Percentiles rank a stretch among this genome's conserved stretches.
Evolutionary conservation across 2,797 vertebrate genomes (phyloP).

Genomic region (Squalus acanthias): DNA sequence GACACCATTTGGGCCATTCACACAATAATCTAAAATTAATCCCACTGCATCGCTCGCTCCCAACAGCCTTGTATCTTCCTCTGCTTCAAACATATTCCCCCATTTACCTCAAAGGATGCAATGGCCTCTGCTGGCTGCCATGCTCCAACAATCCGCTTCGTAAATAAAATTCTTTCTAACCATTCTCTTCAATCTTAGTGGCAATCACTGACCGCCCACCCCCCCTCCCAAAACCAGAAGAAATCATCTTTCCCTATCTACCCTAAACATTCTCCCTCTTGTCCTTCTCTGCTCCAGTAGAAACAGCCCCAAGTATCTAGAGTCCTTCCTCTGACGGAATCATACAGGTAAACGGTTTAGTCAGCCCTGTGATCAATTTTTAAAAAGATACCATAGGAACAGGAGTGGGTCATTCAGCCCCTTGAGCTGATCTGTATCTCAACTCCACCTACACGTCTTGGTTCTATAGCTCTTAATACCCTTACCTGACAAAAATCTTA

Average conservation of each 20-base stretch:
- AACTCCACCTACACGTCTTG: neutral
- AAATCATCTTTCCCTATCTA: neutral
- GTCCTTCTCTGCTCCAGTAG: neutral
- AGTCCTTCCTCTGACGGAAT: neutral
- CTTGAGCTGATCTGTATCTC: neutral
- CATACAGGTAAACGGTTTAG: neutral
- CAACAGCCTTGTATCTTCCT: neutral
- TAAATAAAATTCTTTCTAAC: neutral
- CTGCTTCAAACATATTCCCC: neutral
- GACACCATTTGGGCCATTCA: neutral
- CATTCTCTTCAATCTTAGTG: neutral
- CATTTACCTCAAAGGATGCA: neutral
- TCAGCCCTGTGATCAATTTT: too few relatives aligned
- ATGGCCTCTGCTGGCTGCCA: neutral
- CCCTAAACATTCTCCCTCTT: neutral
- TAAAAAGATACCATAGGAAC: neutral
- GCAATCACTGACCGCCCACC: neutral
- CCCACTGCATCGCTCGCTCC: neutral
- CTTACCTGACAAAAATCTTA: neutral
- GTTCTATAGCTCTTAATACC: too few relatives aligned
- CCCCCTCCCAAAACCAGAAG: neutral
- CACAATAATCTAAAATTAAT: neutral
- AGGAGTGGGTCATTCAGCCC: neutral
- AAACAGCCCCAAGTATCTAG: too few relatives aligned
- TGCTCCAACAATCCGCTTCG: neutral